phyloP scores from a whole-genome alignment of 1,140 invertebrate genomes.

The Drosophila suzukii region DNA sequence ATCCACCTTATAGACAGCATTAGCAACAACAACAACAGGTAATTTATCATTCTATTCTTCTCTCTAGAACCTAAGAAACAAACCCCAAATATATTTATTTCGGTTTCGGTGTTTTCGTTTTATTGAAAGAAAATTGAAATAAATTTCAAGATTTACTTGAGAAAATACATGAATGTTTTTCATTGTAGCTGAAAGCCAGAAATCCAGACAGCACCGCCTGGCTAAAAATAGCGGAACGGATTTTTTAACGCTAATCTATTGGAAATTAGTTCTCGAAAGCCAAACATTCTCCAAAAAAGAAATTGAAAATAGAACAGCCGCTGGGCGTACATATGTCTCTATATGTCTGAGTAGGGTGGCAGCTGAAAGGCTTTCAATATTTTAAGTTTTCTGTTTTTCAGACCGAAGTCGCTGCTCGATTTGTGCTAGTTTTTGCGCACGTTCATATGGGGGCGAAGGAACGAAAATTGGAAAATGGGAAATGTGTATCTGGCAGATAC shows the following conservation, averaged over 20 bases:
- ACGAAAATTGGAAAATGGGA: conserved; percentile 6
- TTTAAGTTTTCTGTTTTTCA: conserved; percentile 29
- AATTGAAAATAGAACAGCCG: conserved; percentile 71
- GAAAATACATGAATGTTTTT: conserved; percentile 65
- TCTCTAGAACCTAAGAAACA: conserved; percentile 45
- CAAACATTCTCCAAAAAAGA: conserved; percentile 73
- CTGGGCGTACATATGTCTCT: conserved; percentile 29
- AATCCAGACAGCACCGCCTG: conserved; percentile 56
- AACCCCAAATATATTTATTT: conserved; percentile 39
- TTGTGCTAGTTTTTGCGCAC: conserved; percentile 52
- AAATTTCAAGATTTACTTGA: conserved; percentile 76
- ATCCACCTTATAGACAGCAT: conserved; percentile 46
- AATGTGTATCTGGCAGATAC: conserved; percentile 48
- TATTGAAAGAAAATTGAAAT: conserved; percentile 73
- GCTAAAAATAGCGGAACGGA: conserved; percentile 68
- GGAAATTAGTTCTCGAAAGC: conserved; percentile 74
- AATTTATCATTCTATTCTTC: conserved; percentile 75
- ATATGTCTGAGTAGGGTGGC: conserved; percentile 32
- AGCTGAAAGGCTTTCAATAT: conserved; percentile 70
- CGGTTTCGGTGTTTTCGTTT: conserved; percentile 43
- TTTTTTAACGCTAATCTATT: conserved; percentile 77
- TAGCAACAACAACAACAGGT: conserved; percentile 52
- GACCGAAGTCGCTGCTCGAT: conserved; percentile 27
- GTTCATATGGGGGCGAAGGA: conserved; percentile 2
- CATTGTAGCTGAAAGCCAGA: conserved; percentile 59